Evolutionary conservation across 2,888 invertebrate genomes (phyloP), one percentile per base, ranked within the genome.

Genomic region (Euclidia mi): DNA sequence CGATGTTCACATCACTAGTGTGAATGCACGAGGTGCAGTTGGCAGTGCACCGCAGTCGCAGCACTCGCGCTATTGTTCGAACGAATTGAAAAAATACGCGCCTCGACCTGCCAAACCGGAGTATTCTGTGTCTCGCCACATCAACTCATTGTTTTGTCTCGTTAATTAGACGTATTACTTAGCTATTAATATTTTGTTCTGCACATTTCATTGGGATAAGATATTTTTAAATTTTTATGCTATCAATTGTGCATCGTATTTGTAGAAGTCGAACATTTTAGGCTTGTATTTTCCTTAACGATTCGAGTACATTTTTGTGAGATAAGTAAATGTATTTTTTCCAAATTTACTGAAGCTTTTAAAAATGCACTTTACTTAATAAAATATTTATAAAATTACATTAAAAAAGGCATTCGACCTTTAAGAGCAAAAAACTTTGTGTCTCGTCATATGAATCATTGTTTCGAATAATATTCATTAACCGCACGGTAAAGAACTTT

Each of bases 1-100:
- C 18, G 49, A 56, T 3, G 14, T 14, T 4, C 69, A 28, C 90
- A 69, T 80, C 90, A 82, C 89, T 89, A 86, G 46, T 52, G 67
- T 71, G 70, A 76, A 79, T 82, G 83, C 81, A 81, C 73, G 53
- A 66, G 79, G 79, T 84, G 82, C 85, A 82, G 73, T 78, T 77
- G 76, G 76, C 79, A 75, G 56, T 66, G 72, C 79, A 75, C 63
- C 78, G 60, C 45, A 41, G 52, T 65, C 78, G 57, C 51, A 41
- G 50, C 58, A 52, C 61, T 58, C 40, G 47, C 71, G 63, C 82
- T 82, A 85, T 84, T 83, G 82, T 88, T 83, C 71, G 67, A 72
- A 61, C 53, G 70, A 72, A 67, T 67, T 69, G 65, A 73, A 81
- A 76, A 72, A 75, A 72, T 70, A 56, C 57, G 49, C 59, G 61